Evolutionary conservation across 2,113 vertebrate genomes (phyloP), one percentile per base, ranked within the genome.

Genomic region (Syngnathus floridae): DNA sequence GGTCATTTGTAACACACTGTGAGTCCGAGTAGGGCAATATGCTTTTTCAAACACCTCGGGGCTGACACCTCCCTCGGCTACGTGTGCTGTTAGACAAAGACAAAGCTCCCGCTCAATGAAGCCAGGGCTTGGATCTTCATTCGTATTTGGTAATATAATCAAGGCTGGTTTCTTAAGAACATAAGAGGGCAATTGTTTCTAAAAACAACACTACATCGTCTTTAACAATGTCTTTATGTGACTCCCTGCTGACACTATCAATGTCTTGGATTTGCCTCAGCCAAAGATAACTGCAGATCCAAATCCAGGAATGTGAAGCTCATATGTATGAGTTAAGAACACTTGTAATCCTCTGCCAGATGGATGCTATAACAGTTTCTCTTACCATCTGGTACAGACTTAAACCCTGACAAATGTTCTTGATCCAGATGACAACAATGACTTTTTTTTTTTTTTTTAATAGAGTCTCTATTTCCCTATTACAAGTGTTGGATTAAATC

Each of bases 1-100:
- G 76, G 77, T 83, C 78, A 82, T 86, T 85, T 83, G 75, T 82
- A 84, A 82, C 71, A 75, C 69, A 76, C 67, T 69, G 62, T 69
- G 71, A 81, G 73, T 80, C 65, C 65, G 72, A 71, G 60, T 56
- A 41, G 72, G 75, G 77, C 65, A 76, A 45, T 43, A 69, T 75
- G 68, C 41, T 70, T 64, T 69, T 59, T 70, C 51, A 13, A 67
- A 78, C 66, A 77, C 56, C 68, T 38, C 46, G 49, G 64, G 72
- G 55, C 37, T 66, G 59, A 16, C 51, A 51, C 22, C 67, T 56
- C 46, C 49, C 17, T 54, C 31, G 61, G 45, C 58, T 75, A 70
- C 72, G 72, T 70, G 76, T 64, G 52, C 31, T 45, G 36, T 31
- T 61, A 73, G 61, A 73, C 71, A 70, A 65, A 71, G 60, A 52